Base-by-base conservation (phyloP, 2,888 invertebrate species). In the Synanthedon formicaeformis region DNA sequence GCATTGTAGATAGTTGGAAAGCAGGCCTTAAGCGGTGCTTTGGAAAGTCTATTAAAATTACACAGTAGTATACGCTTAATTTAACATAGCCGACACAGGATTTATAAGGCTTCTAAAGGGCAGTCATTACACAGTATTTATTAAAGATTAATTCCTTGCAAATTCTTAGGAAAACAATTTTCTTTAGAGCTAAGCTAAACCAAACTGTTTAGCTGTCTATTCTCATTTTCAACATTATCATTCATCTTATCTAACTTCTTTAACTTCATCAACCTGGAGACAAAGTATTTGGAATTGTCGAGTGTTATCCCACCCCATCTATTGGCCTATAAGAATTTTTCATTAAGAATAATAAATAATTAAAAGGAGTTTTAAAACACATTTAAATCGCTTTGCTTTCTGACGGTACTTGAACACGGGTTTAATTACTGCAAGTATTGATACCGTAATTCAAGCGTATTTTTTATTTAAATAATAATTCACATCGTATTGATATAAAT, bases 401-500 rank as follows among this genome's bases (percentile, higher is more conserved):
- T 58, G 53, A 57, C 56, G 53, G 55, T 66, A 63, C 60, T 14
- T 11, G 41, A 41, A 56, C 56, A 54, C 58, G 64, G 62, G 63
- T 76, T 77, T 81, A 81, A 82, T 82, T 79, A 73, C 75, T 61
- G 55, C 61, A 61, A 57, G 66, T 68, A 75, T 73, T 69, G 67
- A 71, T 73, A 71, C 68, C 66, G 73, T 74, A 71, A 71, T 71
- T 81, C 73, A 74, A 71, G 65, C 66, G 66, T 65, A 71, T 71
- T 67, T 77, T 23, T 80, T 76, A 78, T 77, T 79, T 73, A 75
- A 74, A 73, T 68, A 74, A 76, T 78, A 76, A 77, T 68, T 76
- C 67, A 72, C 62, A 60, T 51, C 23, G 60, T 64, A 65, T 65
- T 66, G 70, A 71, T 72, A 73, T 70, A 65, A 73, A 68, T 62